Percentiles rank a stretch among this genome's conserved stretches.
Conservation (phyloP, 2,797 vertebrate genomes). For the Gila robusta region DNA sequence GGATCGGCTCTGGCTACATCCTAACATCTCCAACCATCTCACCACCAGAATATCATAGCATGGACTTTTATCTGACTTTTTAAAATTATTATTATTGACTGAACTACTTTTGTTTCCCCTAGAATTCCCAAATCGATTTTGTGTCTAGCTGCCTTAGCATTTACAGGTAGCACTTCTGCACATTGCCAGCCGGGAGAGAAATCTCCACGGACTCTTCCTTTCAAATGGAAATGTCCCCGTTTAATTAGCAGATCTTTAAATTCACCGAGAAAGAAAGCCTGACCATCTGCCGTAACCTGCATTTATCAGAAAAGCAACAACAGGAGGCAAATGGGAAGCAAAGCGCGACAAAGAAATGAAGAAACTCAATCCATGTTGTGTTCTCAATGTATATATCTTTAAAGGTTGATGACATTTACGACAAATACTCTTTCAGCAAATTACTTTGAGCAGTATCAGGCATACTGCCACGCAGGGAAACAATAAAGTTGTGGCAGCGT, state of each 20-base stretch:
- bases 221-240: slow-evolving; percentile 76
- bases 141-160: slow-evolving; percentile 62
- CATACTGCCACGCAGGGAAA: slow-evolving; percentile 17
- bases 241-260: slow-evolving; percentile 81
- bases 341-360: neutral
- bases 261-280: slow-evolving; percentile 76
- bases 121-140: slow-evolving; percentile 10
- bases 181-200: slow-evolving; percentile 34
- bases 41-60: slow-evolving; percentile 1
- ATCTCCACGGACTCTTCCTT: slow-evolving; percentile 70
- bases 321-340: slow-evolving; percentile 19
- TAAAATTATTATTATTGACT: neutral
- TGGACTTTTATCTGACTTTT: neutral
- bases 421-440: slow-evolving; percentile 32
- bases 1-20: no score
- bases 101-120: neutral
- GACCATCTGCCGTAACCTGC: slow-evolving; percentile 78
- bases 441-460: neutral
- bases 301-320: slow-evolving; percentile 38
- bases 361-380: slow-evolving; percentile 14
- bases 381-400: neutral
- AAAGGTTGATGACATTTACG: neutral
- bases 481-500: slow-evolving; percentile 27
- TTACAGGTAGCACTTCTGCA: slow-evolving; percentile 68
- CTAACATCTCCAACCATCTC: neutral